phyloP scores from a whole-genome alignment of 2,113 vertebrate species.

The Jacana jacana region DNA sequence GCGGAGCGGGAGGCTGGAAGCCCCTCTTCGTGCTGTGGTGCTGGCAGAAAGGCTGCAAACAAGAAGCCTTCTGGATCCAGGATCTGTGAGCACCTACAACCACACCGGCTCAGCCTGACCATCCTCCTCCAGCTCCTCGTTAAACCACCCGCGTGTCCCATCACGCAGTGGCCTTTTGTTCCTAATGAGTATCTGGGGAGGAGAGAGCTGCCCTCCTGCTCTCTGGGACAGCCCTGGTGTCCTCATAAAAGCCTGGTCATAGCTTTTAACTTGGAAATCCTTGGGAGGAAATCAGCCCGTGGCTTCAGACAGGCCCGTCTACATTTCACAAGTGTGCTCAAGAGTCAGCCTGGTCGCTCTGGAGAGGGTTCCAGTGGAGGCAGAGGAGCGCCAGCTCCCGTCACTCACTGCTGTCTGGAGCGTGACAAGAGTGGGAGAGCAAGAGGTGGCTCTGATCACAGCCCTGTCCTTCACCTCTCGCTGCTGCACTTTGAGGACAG shows the following conservation, averaged over 20 bases:
- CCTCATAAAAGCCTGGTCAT: neutral
- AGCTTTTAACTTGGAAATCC: neutral
- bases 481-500: neutral
- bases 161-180: neutral
- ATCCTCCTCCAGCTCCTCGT: neutral
- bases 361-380: neutral
- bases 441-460: neutral
- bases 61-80: neutral
- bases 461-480: neutral
- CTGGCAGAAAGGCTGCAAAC: neutral
- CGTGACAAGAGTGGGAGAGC: neutral
- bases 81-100: neutral
- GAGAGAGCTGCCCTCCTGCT: neutral
- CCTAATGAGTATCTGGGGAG: neutral
- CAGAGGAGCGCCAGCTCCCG: neutral
- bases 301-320: neutral
- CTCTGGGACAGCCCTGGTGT: neutral
- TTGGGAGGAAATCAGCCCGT: neutral
- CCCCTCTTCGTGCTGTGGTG: neutral
- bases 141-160: neutral
- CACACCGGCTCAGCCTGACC: neutral
- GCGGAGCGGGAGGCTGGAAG: neutral
- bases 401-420: neutral
- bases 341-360: neutral
- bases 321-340: neutral